These are phyloP conservation scores for Venturia canescens DNA, from an alignment of 1,140 invertebrate species.

Conservation along the genomic window DNA sequence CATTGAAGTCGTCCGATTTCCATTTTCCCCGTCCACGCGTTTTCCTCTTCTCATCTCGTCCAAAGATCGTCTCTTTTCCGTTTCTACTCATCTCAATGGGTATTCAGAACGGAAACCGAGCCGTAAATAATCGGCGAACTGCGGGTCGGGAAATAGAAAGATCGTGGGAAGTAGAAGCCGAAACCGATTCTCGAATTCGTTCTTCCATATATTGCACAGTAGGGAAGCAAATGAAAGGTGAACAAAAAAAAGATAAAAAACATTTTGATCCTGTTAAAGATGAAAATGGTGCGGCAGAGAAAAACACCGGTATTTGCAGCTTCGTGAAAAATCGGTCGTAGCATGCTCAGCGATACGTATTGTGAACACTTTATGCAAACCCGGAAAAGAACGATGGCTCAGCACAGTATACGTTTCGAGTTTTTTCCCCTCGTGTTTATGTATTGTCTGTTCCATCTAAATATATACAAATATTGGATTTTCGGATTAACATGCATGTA, in stretches of 20 bases:
- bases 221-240: not conserved
- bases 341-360: constrained; percentile 6
- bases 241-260: constrained; percentile 26
- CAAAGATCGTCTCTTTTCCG: constrained; percentile 24
- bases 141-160: not conserved
- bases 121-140: constrained; percentile 27
- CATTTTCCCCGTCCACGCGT: constrained; percentile 21
- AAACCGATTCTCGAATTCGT: not conserved
- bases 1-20: constrained; percentile 34
- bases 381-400: constrained; percentile 16
- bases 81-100: constrained; percentile 25
- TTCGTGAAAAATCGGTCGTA: constrained; percentile 9
- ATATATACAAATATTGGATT: not conserved
- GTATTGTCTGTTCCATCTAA: constrained; percentile 6
- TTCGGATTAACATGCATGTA: not conserved
- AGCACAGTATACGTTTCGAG: not conserved
- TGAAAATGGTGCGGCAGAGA: constrained; percentile 29
- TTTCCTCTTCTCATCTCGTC: constrained; percentile 1
- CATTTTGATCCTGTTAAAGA: constrained; percentile 19
- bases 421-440: not conserved
- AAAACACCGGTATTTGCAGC: constrained; percentile 28
- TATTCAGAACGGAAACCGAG: constrained; percentile 35
- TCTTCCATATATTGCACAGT: not conserved
- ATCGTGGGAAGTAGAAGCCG: not conserved
- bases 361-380: constrained; percentile 7